Base-by-base conservation (phyloP, 2,888 invertebrate genomes). In the Carterocephalus palaemon region DNA sequence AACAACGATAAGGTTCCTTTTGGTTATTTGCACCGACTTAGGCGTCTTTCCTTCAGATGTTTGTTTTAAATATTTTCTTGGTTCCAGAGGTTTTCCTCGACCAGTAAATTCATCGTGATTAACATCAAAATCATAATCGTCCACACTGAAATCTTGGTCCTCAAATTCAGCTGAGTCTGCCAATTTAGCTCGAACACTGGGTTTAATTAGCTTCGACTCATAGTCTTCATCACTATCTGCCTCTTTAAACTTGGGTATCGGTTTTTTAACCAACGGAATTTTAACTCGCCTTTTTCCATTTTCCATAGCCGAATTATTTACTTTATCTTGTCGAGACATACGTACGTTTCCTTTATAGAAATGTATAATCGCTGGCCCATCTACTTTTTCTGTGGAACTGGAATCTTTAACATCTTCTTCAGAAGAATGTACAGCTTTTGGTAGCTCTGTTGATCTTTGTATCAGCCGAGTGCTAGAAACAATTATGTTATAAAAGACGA, bases 81-180 rank as follows among this genome's bases (percentile, higher is more conserved):
- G 81, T 43, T 75, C 74, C 23, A 75, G 51, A 4, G 70, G 79
- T 47, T 82, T 82, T 2, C 74, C 70, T 53, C 76, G 64, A 1
- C 75, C 66, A 1, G 57, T 48, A 13, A 67, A 84, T 50, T 83
- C 84, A 39, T 85, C 84, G 39, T 84, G 83, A 45, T 77, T 74
- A 1, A 78, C 59, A 50, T 83, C 84, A 33, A 85, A 84, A 20
- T 85, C 83, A 33, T 83, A 84, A 50, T 85, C 84, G 5, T 71
- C 67, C 7, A 83, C 43, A 56, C 72, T 81, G 26, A 83, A 84
- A 46, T 85, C 84, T 54, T 82, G 79, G 13, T 85, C 83, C 60
- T 83, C 84, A 36, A 76, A 67, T 23, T 83, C 82, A 2, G 61
- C 63, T 0, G 78, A 75, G 38, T 78, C 77, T 4, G 51, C 45